phyloP scores from a whole-genome alignment of 2,113 vertebrate genomes.

The human (Homo sapiens) region DNA sequence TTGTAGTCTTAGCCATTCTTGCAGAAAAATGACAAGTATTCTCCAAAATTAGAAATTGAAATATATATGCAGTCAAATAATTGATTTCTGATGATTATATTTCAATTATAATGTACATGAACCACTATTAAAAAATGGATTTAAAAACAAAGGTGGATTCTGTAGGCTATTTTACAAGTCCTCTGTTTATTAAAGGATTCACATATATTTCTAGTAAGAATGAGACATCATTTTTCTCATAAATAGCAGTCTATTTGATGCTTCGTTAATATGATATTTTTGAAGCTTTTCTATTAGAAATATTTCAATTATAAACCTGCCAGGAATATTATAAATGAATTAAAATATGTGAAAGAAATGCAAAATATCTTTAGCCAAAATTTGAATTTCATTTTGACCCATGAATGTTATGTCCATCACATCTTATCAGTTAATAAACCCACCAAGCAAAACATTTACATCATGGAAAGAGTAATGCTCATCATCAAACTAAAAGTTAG shows the following conservation, averaged over 20 bases:
- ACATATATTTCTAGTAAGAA: slow-evolving; percentile 35
- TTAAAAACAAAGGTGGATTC: background rate
- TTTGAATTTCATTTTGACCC: background rate
- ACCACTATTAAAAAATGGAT: background rate
- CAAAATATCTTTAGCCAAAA: background rate
- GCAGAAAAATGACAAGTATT: background rate
- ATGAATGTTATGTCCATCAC: background rate
- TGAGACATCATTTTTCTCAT: slow-evolving; percentile 29
- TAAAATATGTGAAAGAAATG: background rate
- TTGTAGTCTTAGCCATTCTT: background rate
- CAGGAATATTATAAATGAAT: background rate
- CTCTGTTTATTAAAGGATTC: background rate
- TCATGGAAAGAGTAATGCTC: background rate
- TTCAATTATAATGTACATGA: background rate
- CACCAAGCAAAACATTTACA: background rate
- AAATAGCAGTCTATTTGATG: background rate
- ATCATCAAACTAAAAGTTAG: background rate
- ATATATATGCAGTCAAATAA: background rate
- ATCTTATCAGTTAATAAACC: background rate
- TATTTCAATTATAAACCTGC: background rate
- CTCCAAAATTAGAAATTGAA: slow-evolving; percentile 26
- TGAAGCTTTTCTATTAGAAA: background rate
- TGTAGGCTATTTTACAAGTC: background rate
- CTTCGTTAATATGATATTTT: background rate
- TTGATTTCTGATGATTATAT: background rate